Base-by-base conservation (phyloP, 2,113 vertebrate species). In the Cepphus grylle region DNA sequence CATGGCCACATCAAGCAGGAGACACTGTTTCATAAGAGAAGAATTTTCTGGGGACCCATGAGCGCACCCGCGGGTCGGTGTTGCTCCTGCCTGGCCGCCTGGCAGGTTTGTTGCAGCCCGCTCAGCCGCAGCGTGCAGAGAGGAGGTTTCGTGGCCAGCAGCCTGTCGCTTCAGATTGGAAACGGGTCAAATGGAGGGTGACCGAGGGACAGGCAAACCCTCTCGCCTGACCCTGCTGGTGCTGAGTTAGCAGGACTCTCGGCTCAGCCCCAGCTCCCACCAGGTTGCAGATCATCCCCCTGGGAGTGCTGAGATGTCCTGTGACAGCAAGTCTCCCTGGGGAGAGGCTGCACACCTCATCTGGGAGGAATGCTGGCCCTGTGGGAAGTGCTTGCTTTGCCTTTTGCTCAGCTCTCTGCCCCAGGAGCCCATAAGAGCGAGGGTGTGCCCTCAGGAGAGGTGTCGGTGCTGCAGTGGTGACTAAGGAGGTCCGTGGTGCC, bases 21-120 rank as follows among this genome's bases (percentile, higher is more conserved):
- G 88, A 77, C 7, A 3, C 80, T 85, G 66, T 59, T 55, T 94
- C 84, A 85, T 76, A 13, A 34, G 52, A 80, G 78, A 91, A 85
- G 56, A 93, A 94, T 90, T 69, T 92, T 59, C 67, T 7, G 7
- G 61, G 58, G 58, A 76, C 16, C 56, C 2, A 0, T 3, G 9
- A 63, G 49, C 0, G 0, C 2, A 8, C 17, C 59, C 4, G 0
- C 9, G 7, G 0, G 3, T 29, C 1, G 0, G 61, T 3, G 1
- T 36, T 26, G 67, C 0, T 1, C 25, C 23, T 4, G 25, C 38
- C 59, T 52, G 19, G 22, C 62, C 43, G 42, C 61, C 50, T 1
- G 1, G 9, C 11, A 15, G 36, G 52, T 73, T 43, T 1, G 5
- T 25, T 15, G 42, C 15, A 23, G 40, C 55, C 50, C 8, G 27